These are phyloP conservation scores for Drosophila sp. DNA, from an alignment of 1,140 invertebrate genomes.

Conservation along the genomic window DNA sequence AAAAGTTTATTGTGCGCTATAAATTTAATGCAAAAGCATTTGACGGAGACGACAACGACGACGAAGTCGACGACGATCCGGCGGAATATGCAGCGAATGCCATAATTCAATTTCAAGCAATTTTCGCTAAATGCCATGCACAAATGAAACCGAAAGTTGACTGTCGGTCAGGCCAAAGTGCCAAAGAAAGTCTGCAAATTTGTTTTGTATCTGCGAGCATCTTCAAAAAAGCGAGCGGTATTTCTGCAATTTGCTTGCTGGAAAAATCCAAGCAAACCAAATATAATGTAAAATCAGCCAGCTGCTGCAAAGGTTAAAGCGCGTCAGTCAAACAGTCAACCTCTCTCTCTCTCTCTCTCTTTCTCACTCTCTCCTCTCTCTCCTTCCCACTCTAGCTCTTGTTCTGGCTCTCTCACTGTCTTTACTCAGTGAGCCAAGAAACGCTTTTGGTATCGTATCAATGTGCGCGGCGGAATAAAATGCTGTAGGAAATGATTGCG, in stretches of 20 bases:
- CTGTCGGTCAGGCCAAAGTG: neutral
- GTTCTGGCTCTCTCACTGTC: too few relatives aligned
- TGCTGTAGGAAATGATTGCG: constrained; percentile 78
- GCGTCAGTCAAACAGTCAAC: constrained; percentile 11
- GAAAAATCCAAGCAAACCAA: too few relatives aligned
- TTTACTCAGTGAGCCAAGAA: constrained; percentile 14
- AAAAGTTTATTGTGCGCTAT: constrained; percentile 75
- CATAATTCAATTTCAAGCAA: constrained; percentile 66
- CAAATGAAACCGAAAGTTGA: constrained; percentile 27
- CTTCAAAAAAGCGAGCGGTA: neutral
- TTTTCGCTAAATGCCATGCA: constrained; percentile 49
- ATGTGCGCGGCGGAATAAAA: constrained; percentile 63
- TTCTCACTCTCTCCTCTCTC: neutral
- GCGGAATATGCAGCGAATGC: constrained; percentile 60
- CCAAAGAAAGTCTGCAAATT: neutral
- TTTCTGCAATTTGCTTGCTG: constrained; percentile 33
- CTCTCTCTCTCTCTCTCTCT: neutral
- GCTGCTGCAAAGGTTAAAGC: constrained; percentile 50
- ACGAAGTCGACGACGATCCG: constrained; percentile 3
- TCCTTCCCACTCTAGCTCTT: too few relatives aligned
- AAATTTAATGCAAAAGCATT: constrained; percentile 81
- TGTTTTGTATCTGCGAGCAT: constrained; percentile 12
- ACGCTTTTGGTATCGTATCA: constrained; percentile 40
- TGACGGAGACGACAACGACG: constrained; percentile 43
- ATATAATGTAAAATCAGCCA: constrained; percentile 34